Evolutionary conservation across 2,113 vertebrate species (phyloP), one percentile per base, ranked within the genome.

Genomic region (Coptodon rendalli): DNA sequence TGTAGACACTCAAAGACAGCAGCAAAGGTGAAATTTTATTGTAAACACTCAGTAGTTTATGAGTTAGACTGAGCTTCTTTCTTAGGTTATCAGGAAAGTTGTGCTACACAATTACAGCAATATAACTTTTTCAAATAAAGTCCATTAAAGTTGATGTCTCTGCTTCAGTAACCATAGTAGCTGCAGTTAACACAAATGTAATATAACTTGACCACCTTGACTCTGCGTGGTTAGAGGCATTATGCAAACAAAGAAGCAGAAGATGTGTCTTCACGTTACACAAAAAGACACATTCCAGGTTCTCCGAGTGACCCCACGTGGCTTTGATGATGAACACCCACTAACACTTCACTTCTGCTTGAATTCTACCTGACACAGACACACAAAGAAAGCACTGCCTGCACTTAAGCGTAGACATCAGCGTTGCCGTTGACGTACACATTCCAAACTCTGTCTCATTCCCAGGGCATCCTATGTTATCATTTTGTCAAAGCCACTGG

Each of bases 271-370:
- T 53, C 5, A 5, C 27, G 34, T 22, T 43, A n/a, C 81, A 85
- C 73, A 88, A 78, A 78, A 82, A 87, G 31, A 86, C 80, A 83
- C 7, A 43, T 84, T 84, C 66, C 11, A 53, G 82, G 59, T 85
- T 78, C 31, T 86, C 40, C 9, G 8, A 14, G 22, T 92, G 91
- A 93, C 84, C 86, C 79, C 83, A 12, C 71, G 56, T 86, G 80
- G 54, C 88, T 56, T 11, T 50, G 68, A 86, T 87, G 85, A 94
- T 61, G 84, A 56, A 81, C 86, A 85, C 89, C 84, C 86, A 91
- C 91, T 80, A 85, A 71, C 36, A 78, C 66, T 85, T 85, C 45
- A 73, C 71, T 85, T 79, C 80, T 10, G 54, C 61, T 63, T 79
- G 61, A 89, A 86, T 87, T 63, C 36, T 45, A 76, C 73, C 45